Evolutionary conservation across 2,797 vertebrate species (phyloP).

Genomic region (Sorex maritimensis): DNA sequence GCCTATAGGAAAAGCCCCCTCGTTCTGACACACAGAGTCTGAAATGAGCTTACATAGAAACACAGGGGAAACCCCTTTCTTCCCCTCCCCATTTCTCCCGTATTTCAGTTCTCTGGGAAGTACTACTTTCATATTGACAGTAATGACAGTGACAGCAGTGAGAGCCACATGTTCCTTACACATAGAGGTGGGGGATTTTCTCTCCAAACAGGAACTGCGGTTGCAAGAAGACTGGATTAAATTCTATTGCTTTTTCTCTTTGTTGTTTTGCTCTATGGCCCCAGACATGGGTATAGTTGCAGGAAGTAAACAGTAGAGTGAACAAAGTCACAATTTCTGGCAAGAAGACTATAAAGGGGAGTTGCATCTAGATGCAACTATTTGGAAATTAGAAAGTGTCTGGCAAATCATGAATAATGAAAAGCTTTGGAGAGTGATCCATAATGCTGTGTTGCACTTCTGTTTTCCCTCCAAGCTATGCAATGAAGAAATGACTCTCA

Average conservation of each 20-base stretch:
- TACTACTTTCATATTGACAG: background rate
- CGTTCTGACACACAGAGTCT: conserved; percentile 1
- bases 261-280: conserved; percentile 8
- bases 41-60: background rate
- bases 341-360: conserved; percentile 27
- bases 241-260: background rate
- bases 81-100: background rate
- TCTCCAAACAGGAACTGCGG: conserved; percentile 7
- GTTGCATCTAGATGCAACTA: background rate
- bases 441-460: background rate
- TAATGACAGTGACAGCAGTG: background rate
- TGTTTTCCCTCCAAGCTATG: background rate
- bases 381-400: background rate
- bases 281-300: background rate
- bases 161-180: conserved; percentile 10
- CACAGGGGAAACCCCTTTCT: background rate
- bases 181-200: background rate
- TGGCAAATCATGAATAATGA: conserved; percentile 2
- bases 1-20: background rate
- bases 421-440: background rate
- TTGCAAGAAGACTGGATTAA: conserved; percentile 6
- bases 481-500: background rate
- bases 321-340: background rate
- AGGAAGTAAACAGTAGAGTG: background rate
- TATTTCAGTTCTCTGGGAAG: background rate